These are phyloP conservation scores for Eleginops maclovinus DNA, from an alignment of 2,113 vertebrate genomes.

Conservation along the genomic window DNA sequence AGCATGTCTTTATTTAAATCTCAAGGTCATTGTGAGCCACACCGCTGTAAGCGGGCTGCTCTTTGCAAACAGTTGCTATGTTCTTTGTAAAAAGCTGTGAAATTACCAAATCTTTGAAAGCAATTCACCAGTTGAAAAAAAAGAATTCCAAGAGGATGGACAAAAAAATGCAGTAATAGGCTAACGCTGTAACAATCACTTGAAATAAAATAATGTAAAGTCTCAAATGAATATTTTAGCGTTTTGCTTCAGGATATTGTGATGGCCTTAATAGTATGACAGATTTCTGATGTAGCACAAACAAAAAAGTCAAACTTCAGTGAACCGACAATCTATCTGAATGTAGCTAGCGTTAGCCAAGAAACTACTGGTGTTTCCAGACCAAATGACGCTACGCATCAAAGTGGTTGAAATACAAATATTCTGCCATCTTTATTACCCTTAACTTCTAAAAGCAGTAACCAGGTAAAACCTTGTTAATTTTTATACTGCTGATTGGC, in stretches of 20 bases:
- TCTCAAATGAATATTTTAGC: not conserved
- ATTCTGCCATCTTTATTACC: not conserved
- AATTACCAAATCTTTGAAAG: too few relatives aligned
- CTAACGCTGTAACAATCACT: too few relatives aligned
- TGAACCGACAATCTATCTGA: not conserved
- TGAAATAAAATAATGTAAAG: too few relatives aligned
- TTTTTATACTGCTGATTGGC: not conserved
- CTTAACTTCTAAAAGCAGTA: not conserved
- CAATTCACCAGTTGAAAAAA: not conserved
- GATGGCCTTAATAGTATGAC: not conserved
- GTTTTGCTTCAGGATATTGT: not conserved
- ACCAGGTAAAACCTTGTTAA: not conserved
- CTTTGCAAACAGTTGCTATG: not conserved
- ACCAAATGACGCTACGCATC: not conserved
- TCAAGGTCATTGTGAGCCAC: conserved; percentile 3
- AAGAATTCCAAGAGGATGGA: not conserved
- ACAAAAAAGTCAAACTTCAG: too few relatives aligned
- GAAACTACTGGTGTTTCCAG: not conserved
- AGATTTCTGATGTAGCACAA: not conserved
- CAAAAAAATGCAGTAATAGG: too few relatives aligned
- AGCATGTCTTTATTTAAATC: not conserved
- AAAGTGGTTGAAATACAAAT: not conserved
- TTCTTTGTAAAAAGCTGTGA: too few relatives aligned
- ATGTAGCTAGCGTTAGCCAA: not conserved
- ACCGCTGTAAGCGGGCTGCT: not conserved